Base-by-base conservation (phyloP, 2,888 invertebrate genomes). In the Drosophila setosimentum region DNA sequence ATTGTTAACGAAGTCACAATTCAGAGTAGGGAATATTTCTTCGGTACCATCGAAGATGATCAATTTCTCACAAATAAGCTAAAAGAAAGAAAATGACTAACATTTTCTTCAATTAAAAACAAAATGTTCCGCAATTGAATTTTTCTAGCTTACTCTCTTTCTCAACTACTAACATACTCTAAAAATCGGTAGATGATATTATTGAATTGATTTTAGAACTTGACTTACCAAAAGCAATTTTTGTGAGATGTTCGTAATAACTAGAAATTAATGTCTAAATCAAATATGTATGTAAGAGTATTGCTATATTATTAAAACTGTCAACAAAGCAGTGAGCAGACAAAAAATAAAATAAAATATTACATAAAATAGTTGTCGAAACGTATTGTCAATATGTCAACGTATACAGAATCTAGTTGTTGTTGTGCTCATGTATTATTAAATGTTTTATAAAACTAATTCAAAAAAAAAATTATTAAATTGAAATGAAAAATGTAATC, bases 361-460 rank as follows among this genome's bases (percentile, higher is more conserved):
- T 73, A 18, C 11, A 51, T 53, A 33, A 58, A 45, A 78, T 68
- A 73, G 75, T 83, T 87, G 87, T 87, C 83, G 73, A 80, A 79
- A 67, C 61, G 64, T 80, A 82, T 82, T 73, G 82, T 80, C 82
- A 83, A 78, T 68, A 81, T 81, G 72, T 77, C 83, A 80, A 79
- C 68, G 58, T 73, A 73, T 42, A 68, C 70, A 82, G 74, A 84
- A 82, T 82, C 83, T 86, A 68, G 78, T 86, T 76, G 78, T 86
- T 73, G 68, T 82, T 68, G 78, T 73, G 68, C 72, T 83, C 68
- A 80, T 84, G 68, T 81, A 83, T 80, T 83, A 73, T 75, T 74
- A 82, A 82, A 82, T 76, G 73, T 74, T 75, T 78, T 76, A 76
- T 58, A 73, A 63, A 59, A 63, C 45, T 45, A 69, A 40, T 53